Evolutionary conservation across 2,113 vertebrate species (phyloP), one percentile per base, ranked within the genome.

Genomic region (Symphodus melops): DNA sequence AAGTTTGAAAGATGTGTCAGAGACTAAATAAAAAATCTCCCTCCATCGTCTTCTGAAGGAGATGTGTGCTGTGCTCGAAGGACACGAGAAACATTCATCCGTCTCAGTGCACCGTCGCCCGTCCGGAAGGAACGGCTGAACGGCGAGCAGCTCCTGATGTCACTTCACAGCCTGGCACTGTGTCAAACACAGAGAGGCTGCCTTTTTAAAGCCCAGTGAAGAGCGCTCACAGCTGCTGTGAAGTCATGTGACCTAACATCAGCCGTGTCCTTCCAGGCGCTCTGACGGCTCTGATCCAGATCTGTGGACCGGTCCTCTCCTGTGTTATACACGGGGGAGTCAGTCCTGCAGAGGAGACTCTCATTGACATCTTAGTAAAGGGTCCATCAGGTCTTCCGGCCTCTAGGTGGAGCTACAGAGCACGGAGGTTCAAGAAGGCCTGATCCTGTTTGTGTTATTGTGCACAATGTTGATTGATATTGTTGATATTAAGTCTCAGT

Each of bases 1-100:
- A 79, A 62, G 67, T 81, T 85, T 84, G 72, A 68, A 77, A 87
- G 57, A 86, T 53, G 74, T 74, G 69, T 73, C 57, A 68, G 54
- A 48, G 21, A 51, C 36, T 20, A 68, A 84, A 81, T 49, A 60
- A 80, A 60, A 80, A 85, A 77, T 76, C 56, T 48, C 21, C 23
- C 55, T 71, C 44, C 1, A 17, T 70, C 52, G 8, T 54, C 42
- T 54, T 55, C 17, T 52, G 68, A 1, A 39, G 39, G 59, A 37
- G 64, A 48, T 70, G 57, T 48, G 54, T 9, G 81, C 41, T 60
- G 82, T 36, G 58, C 77, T 52, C 21, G 1, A 20, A 55, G 56
- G 59, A 80, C 51, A 61, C 17, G 5, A 53, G 55, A 61, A 78
- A 76, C 56, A 82, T 39, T 11, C 12, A 25, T 65, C 19, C 25